Evolutionary conservation across 53 echinoderm and acorn worm species (phyloP).

Genomic region (Echinometra lucunter): DNA sequence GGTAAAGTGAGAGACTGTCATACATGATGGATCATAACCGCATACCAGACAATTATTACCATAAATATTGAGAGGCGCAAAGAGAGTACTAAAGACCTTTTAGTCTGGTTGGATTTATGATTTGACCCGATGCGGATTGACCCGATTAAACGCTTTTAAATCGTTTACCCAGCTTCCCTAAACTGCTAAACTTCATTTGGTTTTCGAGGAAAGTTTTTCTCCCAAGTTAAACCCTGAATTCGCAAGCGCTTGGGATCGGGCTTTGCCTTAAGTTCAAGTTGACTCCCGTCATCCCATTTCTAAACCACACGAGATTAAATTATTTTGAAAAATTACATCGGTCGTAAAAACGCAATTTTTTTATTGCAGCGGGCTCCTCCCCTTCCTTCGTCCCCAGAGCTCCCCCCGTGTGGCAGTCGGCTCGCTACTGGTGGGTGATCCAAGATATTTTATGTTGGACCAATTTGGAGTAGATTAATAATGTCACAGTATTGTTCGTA

Average conservation of each 20-base stretch:
- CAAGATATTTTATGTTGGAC: background rate
- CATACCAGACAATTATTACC: background rate
- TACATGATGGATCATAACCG: background rate
- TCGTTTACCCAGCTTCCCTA: slow-evolving; percentile 1
- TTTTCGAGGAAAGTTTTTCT: slow-evolving; percentile 1
- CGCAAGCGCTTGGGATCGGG: background rate
- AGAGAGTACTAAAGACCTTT: slow-evolving; percentile 10
- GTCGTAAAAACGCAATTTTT: slow-evolving; percentile 14
- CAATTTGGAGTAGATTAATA: slow-evolving; percentile 41
- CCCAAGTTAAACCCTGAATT: slow-evolving; percentile 5
- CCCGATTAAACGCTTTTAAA: slow-evolving; percentile 30
- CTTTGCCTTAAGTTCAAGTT: background rate
- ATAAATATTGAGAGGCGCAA: background rate
- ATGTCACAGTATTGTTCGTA: slow-evolving; percentile 11
- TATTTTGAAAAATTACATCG: slow-evolving; percentile 21
- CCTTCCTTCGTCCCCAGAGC: background rate
- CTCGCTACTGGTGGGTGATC: slow-evolving; percentile 11
- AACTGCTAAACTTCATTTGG: background rate
- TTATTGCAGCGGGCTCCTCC: background rate
- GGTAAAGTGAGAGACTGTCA: background rate
- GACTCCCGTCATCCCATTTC: background rate
- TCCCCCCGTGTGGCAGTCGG: slow-evolving; percentile 19
- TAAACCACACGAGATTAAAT: background rate
- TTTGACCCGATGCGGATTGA: slow-evolving; percentile 31
- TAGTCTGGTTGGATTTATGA: background rate